phyloP scores from a whole-genome alignment of 1,140 invertebrate species.

The Agraylea sexmaculata region DNA sequence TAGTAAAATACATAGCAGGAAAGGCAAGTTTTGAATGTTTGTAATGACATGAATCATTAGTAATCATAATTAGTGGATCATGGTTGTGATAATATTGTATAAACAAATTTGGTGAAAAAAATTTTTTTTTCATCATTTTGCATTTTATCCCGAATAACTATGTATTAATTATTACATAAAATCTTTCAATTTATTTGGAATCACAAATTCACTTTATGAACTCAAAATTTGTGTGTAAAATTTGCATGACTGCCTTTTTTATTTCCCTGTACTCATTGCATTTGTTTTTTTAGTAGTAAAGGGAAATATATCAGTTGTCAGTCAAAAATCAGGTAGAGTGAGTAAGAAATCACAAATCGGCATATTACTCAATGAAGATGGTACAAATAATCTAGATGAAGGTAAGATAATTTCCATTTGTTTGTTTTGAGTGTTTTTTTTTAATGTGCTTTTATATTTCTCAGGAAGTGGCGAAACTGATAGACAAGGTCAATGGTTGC shows the following conservation, averaged over 20 bases:
- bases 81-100: too few species aligned
- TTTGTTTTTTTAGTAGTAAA: conserved; percentile 54
- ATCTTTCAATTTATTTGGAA: too few species aligned
- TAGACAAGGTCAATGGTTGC: conserved; percentile 92
- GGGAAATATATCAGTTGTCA: conserved; percentile 77
- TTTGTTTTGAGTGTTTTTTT: not conserved
- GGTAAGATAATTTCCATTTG: conserved; percentile 24
- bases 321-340: conserved; percentile 70
- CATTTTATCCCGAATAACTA: too few species aligned
- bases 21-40: conserved; percentile 20
- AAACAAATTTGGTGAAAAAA: too few species aligned
- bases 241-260: too few species aligned
- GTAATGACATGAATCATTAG: too few species aligned
- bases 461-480: conserved; percentile 49
- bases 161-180: too few species aligned
- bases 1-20: conserved; percentile 17
- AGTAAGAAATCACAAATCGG: conserved; percentile 81
- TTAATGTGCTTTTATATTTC: not conserved
- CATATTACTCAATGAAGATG: conserved; percentile 43
- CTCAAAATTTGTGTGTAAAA: too few species aligned
- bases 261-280: conserved; percentile 13
- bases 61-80: too few species aligned
- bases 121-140: too few species aligned
- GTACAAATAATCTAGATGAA: conserved; percentile 45
- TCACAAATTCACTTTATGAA: too few species aligned